These are phyloP conservation scores for Forbesichthys papilliferus DNA, from an alignment of 2,113 vertebrate genomes.

Conservation along the genomic window DNA sequence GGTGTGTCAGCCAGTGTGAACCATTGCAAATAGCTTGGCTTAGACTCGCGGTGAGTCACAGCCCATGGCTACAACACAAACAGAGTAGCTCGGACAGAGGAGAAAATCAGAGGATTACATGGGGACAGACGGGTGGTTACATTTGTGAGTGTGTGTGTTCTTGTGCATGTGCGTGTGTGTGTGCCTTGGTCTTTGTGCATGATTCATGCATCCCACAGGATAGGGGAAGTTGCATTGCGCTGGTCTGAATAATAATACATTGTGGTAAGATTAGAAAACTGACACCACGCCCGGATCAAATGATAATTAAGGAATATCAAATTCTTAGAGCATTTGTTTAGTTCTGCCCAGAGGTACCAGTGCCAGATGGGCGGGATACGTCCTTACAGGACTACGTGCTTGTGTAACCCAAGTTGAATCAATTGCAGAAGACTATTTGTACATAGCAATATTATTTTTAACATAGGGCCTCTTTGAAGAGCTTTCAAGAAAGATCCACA, in stretches of 20 bases:
- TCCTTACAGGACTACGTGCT: conserved; percentile 14
- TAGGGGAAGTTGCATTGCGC: conserved; percentile 34
- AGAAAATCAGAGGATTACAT: conserved; percentile 61
- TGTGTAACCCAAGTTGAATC: conserved; percentile 39
- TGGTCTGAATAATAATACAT: conserved; percentile 1
- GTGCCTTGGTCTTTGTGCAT: conserved; percentile 17
- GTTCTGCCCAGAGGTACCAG: background rate
- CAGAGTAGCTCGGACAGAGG: conserved; percentile 59
- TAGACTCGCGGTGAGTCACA: conserved; percentile 72
- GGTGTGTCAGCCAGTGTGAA: conserved; percentile 78
- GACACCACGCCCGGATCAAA: conserved; percentile 22
- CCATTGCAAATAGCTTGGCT: conserved; percentile 71
- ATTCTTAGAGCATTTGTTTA: conserved; percentile 20
- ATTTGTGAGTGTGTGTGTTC: background rate
- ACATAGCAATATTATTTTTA: conserved; percentile 5
- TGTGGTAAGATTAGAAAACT: conserved; percentile 25
- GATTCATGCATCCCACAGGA: conserved; percentile 38
- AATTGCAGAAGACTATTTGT: conserved; percentile 23
- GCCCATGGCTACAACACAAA: conserved; percentile 72
- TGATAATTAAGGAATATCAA: conserved; percentile 22
- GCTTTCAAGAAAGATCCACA: conserved; percentile 1
- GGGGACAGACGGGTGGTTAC: conserved; percentile 26
- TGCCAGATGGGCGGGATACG: conserved; percentile 31
- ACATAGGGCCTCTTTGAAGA: background rate
- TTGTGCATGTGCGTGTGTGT: background rate